Evolutionary conservation across 2,113 vertebrate genomes (phyloP).

Genomic region (Notiomystis cincta): DNA sequence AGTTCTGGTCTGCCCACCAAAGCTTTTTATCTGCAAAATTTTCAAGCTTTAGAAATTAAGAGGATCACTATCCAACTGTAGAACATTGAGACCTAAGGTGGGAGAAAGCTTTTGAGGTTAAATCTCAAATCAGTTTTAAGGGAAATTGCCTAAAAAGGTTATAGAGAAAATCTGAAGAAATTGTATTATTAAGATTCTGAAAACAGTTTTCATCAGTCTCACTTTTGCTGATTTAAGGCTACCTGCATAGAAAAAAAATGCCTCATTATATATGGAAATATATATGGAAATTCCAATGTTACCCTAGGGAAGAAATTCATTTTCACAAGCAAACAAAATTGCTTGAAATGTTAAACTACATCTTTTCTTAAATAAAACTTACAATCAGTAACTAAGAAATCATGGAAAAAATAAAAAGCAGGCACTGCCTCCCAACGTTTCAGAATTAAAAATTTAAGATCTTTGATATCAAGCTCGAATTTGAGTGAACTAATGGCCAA

Average conservation of each 20-base stretch:
- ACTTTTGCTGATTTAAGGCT: background rate
- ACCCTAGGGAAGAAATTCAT: background rate
- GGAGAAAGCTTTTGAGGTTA: background rate
- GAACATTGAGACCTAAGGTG: background rate
- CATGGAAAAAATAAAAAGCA: background rate
- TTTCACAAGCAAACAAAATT: background rate
- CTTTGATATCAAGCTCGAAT: background rate
- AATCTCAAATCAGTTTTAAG: background rate
- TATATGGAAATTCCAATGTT: background rate
- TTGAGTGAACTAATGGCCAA: background rate
- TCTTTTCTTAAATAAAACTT: background rate
- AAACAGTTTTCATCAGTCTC: background rate
- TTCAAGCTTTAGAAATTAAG: background rate
- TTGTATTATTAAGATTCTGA: background rate
- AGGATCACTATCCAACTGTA: background rate
- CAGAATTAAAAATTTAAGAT: background rate
- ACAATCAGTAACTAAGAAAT: background rate
- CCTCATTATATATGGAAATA: background rate
- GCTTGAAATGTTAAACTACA: background rate
- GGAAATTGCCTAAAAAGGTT: background rate
- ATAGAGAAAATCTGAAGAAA: background rate
- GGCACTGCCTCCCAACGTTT: background rate
- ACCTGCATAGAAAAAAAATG: background rate
- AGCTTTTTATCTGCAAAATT: slow-evolving; percentile 86
- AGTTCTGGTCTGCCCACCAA: slow-evolving; percentile 97